Base-by-base conservation (phyloP, 2,797 vertebrate genomes). In the Rhabdomys pumilio region DNA sequence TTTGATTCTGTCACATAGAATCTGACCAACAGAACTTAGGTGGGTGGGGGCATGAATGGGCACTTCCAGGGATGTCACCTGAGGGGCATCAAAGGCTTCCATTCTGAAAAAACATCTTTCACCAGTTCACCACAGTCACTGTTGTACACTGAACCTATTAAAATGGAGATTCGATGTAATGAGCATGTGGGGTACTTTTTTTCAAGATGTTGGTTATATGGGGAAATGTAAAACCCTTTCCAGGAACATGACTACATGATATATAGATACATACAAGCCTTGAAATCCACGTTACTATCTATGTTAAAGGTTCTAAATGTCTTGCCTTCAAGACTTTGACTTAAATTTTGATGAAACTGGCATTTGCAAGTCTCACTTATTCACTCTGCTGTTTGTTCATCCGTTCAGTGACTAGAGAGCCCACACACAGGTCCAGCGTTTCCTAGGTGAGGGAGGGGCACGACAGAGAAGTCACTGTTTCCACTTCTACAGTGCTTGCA, bases 171-270 rank as follows among this genome's bases (percentile, higher is more conserved):
- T 79, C 47, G 13, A 59, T 29, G 72, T 13, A 59, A 83, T 15
- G 19, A 79, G 41, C 11, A 84, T 53, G 41, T 22, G 53, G 82
- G 26, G 19, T n/a, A 53, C 41, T 2, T 44, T 12, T 24, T 69
- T 72, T 50, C 50, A 92, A 88, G 76, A 73, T 77, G 50, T 92
- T 50, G 55, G 76, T 61, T 95, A 91, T 1, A 53, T 41, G 7
- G 41, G 53, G 61, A 96, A 76, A 94, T 10, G 20, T 15, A 22
- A 17, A 73, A 44, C 38, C 17, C 34, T 63, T 63, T 29, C 53
- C 24, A 67, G 63, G 10, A 77, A 72, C 14, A 0, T 41, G 15
- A 85, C 67, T 12, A 50, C 31, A 9, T n/a, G 44, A 41, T 24
- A 44, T 1, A 4, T 2, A 6, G n/a, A 55, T 59, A 73, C 15